Evolutionary conservation across 2,113 vertebrate species (phyloP), one percentile per base, ranked within the genome.

Genomic region (Neofelis nebulosa): DNA sequence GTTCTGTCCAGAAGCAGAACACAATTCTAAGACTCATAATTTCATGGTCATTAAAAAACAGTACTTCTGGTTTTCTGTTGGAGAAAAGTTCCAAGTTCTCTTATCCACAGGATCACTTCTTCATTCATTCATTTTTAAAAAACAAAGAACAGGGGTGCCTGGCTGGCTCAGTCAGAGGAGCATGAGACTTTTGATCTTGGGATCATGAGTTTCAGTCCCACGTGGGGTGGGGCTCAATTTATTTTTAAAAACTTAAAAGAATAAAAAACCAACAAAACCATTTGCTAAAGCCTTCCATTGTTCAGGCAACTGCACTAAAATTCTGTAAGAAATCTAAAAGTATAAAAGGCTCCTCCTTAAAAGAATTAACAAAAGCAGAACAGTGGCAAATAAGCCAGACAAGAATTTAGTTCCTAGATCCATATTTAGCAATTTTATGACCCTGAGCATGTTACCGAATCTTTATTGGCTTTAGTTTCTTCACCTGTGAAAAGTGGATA

Each of bases 1-100:
- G 61, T 83, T 93, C 76, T 96, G 36, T 89, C 74, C 73, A 89
- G 89, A 93, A 96, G 85, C 71, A 93, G 85, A 95, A 91, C 79
- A 81, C n/a, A 80, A 86, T 82, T 81, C 91, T 81, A 63, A 87
- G 66, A 66, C n/a, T 85, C 48, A 41, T 61, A 89, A 89, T 82
- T 89, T 93, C 82, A 95, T n/a, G 57, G 63, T 50, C 36, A 48
- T 91, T 95, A 73, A 89, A 78, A 89, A 92, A 36, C 3, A 89
- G 25, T 41, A 79, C 36, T 52, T 4, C n/a, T 55, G 48, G 66
- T 29, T 97, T 78, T 85, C 36, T 90, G 15, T 23, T 57, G 21
- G 57, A 76, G 41, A 82, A 81, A 87, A 61, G 27, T 36, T 41
- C 41, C 41, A 90, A 31, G 23, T 90, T 95, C 74, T 94, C 15